Evolutionary conservation across 2,797 vertebrate species (phyloP).

Genomic region (Halcyon chelicuti): DNA sequence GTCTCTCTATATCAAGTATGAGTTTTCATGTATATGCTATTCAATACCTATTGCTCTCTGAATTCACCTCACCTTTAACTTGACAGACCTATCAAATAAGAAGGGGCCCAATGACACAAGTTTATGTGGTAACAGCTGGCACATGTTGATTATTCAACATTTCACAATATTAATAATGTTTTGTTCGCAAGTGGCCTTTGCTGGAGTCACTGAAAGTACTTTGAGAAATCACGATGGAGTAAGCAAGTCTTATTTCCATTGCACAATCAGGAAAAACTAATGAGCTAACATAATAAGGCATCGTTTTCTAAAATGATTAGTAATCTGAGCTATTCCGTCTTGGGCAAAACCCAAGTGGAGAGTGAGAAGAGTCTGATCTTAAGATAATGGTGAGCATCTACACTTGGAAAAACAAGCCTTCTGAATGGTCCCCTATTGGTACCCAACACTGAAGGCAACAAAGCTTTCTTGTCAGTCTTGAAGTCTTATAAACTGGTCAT

Average conservation of each 20-base stretch:
- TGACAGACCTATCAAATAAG: not conserved
- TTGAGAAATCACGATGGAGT: slow-evolving; percentile 27
- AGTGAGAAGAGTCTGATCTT: not conserved
- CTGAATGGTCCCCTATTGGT: not conserved
- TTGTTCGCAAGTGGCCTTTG: not conserved
- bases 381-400: not conserved
- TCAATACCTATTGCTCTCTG: not conserved
- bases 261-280: slow-evolving; percentile 27
- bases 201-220: slow-evolving; percentile 3
- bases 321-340: not conserved
- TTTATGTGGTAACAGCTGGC: slow-evolving; percentile 31
- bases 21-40: not conserved
- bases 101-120: not conserved
- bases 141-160: not conserved
- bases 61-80: not conserved
- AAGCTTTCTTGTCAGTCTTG: not conserved
- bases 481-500: not conserved
- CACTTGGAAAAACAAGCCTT: not conserved
- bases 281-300: not conserved
- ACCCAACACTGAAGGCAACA: not conserved
- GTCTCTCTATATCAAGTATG: not conserved
- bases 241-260: slow-evolving; percentile 35
- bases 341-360: not conserved
- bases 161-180: slow-evolving; percentile 57
- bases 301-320: not conserved